Percentiles rank a stretch among this genome's conserved stretches.
Evolutionary conservation across 2,113 vertebrate genomes (phyloP).

Genomic region (Genyomyrus donnyi): DNA sequence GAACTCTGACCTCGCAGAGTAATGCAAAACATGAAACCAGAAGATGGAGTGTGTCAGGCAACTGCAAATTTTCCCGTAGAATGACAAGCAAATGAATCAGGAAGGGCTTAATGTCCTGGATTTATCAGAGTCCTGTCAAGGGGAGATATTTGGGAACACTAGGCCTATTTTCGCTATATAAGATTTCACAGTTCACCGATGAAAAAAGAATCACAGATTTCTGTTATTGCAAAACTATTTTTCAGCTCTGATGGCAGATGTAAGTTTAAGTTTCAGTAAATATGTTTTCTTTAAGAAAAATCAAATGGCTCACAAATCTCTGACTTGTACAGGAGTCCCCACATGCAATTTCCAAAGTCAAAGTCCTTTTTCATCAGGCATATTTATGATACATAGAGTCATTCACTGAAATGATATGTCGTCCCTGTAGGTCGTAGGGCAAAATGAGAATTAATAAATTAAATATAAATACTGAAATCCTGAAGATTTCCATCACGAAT

Average conservation of each 20-base stretch:
- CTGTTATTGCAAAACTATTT: not conserved
- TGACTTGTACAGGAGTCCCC: not conserved
- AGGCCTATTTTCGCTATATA: constrained; percentile 8
- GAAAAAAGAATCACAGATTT: constrained; percentile 12
- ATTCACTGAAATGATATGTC: not conserved
- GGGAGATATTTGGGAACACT: constrained; percentile 20
- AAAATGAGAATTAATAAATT: not conserved
- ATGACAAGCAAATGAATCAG: constrained; percentile 12
- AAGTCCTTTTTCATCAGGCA: not conserved
- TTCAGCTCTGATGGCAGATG: not conserved
- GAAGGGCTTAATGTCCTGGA: constrained; percentile 2
- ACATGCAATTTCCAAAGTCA: not conserved
- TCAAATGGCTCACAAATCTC: not conserved
- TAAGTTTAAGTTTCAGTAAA: not conserved
- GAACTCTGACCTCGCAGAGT: not conserved
- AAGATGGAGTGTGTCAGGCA: not conserved
- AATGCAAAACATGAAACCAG: not conserved
- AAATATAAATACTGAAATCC: not conserved
- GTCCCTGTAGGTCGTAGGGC: not conserved
- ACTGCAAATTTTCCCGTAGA: constrained; percentile 2
- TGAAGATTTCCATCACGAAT: not conserved
- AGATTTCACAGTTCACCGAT: not conserved
- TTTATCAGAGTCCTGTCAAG: constrained; percentile 38
- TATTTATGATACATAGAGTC: not conserved
- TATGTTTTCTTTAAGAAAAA: not conserved